A percentile compares a stretch with the other conserved stretches of the same genome.
Conservation (phyloP, 2,888 invertebrate species). For the Parapristionchus giblindavisi region DNA sequence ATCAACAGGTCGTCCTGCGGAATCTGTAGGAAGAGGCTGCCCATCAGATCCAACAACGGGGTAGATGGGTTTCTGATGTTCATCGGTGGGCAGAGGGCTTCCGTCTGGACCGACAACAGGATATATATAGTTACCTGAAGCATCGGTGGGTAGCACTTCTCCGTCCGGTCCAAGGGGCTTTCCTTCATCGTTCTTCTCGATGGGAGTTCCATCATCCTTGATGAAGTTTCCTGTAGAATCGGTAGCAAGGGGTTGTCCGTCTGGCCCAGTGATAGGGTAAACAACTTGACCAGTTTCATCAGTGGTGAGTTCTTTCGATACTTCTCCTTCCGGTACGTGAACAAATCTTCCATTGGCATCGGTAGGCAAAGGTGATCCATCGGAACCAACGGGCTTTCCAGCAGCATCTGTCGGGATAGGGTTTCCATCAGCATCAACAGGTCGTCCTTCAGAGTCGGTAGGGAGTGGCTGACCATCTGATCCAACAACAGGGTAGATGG, state of each 20-base stretch:
- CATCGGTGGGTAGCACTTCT: slow-evolving; percentile 45
- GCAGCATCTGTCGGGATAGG: slow-evolving; percentile 38
- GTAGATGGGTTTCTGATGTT: slow-evolving; percentile 39
- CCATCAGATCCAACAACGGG: slow-evolving; percentile 53
- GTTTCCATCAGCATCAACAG: slow-evolving; percentile 41
- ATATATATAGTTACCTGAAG: slow-evolving; percentile 48
- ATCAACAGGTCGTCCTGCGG: slow-evolving; percentile 38
- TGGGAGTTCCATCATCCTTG: slow-evolving; percentile 47
- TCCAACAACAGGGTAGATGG: slow-evolving; percentile 46
- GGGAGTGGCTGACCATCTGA: slow-evolving; percentile 49
- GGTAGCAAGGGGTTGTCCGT: slow-evolving; percentile 47
- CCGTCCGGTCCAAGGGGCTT: slow-evolving; percentile 37
- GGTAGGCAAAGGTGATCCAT: slow-evolving; percentile 51
- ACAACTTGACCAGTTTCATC: slow-evolving; percentile 50
- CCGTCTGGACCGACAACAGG: slow-evolving; percentile 42
- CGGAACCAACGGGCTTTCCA: slow-evolving; percentile 53
- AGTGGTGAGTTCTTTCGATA: slow-evolving; percentile 39
- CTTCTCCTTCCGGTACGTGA: slow-evolving; percentile 44
- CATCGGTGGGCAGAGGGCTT: slow-evolving; percentile 44
- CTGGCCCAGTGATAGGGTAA: slow-evolving; percentile 56
- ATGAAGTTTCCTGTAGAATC: slow-evolving; percentile 47
- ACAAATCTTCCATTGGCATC: slow-evolving; percentile 56
- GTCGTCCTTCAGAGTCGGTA: slow-evolving; percentile 22
- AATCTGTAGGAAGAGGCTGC: slow-evolving; percentile 37
- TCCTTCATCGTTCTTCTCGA: slow-evolving; percentile 46